These are phyloP conservation scores for Scelioninae gen. 1 DNA, from an alignment of 2,888 invertebrate species.

Conservation along the genomic window DNA sequence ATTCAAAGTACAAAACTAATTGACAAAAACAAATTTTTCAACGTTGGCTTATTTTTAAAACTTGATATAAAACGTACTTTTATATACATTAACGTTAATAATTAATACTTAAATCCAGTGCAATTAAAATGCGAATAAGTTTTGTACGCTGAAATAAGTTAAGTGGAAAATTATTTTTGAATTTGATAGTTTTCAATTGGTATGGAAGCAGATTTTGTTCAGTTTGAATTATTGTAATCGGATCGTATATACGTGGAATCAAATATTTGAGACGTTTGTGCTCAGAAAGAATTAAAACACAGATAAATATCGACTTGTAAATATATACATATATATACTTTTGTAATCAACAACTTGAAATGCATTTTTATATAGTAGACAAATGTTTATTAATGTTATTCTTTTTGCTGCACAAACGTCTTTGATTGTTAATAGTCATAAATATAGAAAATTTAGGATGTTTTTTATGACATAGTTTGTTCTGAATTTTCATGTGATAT, in stretches of 20 bases:
- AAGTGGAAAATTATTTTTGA: background rate
- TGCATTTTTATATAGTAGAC: conserved; percentile 47
- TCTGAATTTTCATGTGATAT: conserved; percentile 55
- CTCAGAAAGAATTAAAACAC: conserved; percentile 31
- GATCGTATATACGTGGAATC: conserved; percentile 6
- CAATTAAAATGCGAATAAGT: too few species aligned
- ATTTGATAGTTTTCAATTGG: background rate
- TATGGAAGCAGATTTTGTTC: background rate
- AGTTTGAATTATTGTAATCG: background rate
- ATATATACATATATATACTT: conserved; percentile 53
- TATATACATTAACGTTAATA: too few species aligned
- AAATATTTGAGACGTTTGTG: conserved; percentile 45
- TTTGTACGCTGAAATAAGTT: too few species aligned
- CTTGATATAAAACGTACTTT: background rate
- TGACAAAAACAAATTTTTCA: conserved; percentile 2
- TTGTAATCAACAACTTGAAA: conserved; percentile 36
- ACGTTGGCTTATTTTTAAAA: conserved; percentile 4
- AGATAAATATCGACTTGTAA: conserved; percentile 35
- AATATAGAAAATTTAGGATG: conserved; percentile 30
- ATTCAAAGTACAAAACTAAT: conserved; percentile 41
- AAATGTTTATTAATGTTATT: conserved; percentile 31
- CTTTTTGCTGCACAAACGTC: conserved; percentile 46
- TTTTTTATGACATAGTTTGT: conserved; percentile 35
- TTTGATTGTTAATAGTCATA: conserved; percentile 54
- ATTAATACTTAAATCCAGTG: too few species aligned